phyloP scores from a whole-genome alignment of 2,888 invertebrate genomes.

The Oasisia sp. region DNA sequence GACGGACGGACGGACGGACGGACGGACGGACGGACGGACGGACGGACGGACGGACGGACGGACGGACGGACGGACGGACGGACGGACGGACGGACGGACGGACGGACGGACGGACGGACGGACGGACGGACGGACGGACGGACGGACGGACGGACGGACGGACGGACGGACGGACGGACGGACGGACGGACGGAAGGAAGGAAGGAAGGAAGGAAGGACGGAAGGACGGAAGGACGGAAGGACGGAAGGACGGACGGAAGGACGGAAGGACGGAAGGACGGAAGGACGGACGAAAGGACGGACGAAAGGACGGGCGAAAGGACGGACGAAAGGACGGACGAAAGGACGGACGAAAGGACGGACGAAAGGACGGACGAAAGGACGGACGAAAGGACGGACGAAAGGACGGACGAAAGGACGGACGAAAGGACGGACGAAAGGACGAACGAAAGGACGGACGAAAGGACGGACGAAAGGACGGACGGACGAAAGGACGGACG shows the following conservation, averaged over 20 bases:
- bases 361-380: not conserved
- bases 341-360: not conserved
- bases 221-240: constrained; percentile 5
- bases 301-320: not conserved
- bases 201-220: not conserved
- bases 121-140: constrained; percentile 20
- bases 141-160: constrained; percentile 19
- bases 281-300: constrained; percentile 6
- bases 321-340: constrained; percentile 17
- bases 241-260: not conserved
- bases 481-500: constrained; percentile 17
- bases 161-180: constrained; percentile 20
- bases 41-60: constrained; percentile 33
- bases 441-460: too few species aligned
- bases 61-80: constrained; percentile 32
- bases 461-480: not conserved
- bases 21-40: constrained; percentile 31
- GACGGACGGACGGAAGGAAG: constrained; percentile 14
- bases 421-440: not conserved
- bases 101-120: constrained; percentile 26
- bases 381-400: constrained; percentile 14
- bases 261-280: constrained; percentile 17
- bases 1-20: too few species aligned
- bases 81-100: constrained; percentile 25
- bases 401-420: not conserved